Percentiles rank a stretch among this genome's conserved stretches.
Evolutionary conservation across 2,888 invertebrate species (phyloP).

Genomic region (Himalopsyche kuldschensis): DNA sequence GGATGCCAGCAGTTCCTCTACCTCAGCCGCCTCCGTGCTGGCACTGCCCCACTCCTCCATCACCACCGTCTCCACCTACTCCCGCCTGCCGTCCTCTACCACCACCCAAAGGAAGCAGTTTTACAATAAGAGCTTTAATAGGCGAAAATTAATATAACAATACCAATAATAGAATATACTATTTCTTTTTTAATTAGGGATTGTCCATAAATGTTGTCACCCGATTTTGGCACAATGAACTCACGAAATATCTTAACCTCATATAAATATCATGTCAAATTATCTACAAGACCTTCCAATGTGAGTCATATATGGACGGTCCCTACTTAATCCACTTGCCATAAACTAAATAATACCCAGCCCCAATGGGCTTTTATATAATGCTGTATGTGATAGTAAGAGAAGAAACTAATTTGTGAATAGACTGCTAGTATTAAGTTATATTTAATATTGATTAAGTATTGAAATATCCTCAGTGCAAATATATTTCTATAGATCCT

Average conservation of each 20-base stretch:
- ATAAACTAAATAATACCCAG: too few relatives aligned
- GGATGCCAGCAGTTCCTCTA: slow-evolving; percentile 39
- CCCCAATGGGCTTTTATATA: too few relatives aligned
- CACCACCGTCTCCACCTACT: slow-evolving; percentile 48
- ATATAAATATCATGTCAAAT: background rate
- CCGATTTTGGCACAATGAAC: too few relatives aligned
- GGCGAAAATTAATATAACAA: slow-evolving; percentile 51
- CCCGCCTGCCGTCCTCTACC: slow-evolving; percentile 50
- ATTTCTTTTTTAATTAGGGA: too few relatives aligned
- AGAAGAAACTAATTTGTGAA: background rate
- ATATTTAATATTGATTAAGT: background rate
- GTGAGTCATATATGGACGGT: too few relatives aligned
- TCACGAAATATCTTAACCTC: background rate
- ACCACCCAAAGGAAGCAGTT: slow-evolving; percentile 49
- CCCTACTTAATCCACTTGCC: too few relatives aligned
- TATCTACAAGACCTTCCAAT: background rate
- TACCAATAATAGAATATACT: background rate
- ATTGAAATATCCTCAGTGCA: background rate
- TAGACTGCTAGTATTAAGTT: background rate
- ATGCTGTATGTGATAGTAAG: background rate
- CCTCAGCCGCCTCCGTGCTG: slow-evolving; percentile 41
- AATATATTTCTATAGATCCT: background rate
- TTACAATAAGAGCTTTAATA: slow-evolving; percentile 56
- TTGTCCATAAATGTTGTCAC: too few relatives aligned
- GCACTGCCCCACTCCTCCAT: slow-evolving; percentile 46